These are phyloP conservation scores for Myripristis murdjan DNA, from an alignment of 2,797 vertebrate species.

Conservation along the genomic window DNA sequence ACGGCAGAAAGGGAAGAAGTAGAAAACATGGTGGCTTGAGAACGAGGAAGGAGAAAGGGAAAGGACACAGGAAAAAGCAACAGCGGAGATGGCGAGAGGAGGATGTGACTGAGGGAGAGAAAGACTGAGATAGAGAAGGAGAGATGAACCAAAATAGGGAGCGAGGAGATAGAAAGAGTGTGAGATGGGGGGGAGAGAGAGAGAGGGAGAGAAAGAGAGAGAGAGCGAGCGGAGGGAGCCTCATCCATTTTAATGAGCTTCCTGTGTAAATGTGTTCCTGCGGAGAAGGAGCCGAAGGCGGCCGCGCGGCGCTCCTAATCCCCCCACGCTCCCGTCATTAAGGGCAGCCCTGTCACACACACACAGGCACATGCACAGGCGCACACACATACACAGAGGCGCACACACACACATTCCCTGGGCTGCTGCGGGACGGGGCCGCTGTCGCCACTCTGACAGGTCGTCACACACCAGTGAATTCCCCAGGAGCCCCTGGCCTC, in stretches of 20 bases:
- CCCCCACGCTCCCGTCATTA: constrained; percentile 88
- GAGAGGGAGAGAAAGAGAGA: constrained; percentile 50
- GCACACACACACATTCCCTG: constrained; percentile 47
- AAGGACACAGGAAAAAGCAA: constrained; percentile 8
- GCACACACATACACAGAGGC: constrained; percentile 18
- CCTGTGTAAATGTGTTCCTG: constrained; percentile 90
- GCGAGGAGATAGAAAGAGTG: constrained; percentile 68
- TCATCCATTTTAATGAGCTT: constrained; percentile 93
- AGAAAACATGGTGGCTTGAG: constrained; percentile 1
- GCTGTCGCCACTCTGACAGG: constrained; percentile 88
- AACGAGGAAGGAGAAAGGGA: constrained; percentile 21
- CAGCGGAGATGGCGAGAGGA: constrained; percentile 40
- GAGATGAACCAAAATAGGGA: constrained; percentile 72
- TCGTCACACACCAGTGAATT: constrained; percentile 88
- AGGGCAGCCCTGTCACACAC: constrained; percentile 86
- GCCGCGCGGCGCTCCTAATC: constrained; percentile 87
- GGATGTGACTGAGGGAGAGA: constrained; percentile 36
- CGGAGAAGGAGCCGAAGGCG: constrained; percentile 86
- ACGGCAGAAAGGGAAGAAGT: constrained; percentile 15
- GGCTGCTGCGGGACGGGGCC: constrained; percentile 75
- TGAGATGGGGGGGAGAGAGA: constrained; percentile 55
- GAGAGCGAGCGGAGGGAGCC: constrained; percentile 80
- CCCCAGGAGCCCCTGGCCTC: constrained; percentile 83
- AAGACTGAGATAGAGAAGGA: constrained; percentile 32
- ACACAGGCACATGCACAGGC: constrained; percentile 39